Evolutionary conservation across 2,797 vertebrate genomes (phyloP).

Genomic region (Propithecus deckenii): DNA sequence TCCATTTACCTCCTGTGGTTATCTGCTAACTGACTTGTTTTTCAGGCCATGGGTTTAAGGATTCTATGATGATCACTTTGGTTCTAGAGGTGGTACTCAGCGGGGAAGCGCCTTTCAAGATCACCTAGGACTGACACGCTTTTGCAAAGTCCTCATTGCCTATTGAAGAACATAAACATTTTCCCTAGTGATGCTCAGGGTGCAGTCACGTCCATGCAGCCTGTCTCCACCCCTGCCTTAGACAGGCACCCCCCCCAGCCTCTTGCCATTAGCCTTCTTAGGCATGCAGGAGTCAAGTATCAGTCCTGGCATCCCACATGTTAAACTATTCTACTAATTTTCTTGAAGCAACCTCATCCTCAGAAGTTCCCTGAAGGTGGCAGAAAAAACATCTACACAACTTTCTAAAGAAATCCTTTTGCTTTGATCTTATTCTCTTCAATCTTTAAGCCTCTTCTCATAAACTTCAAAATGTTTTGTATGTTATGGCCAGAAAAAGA

Average conservation of each 20-base stretch:
- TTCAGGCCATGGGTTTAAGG: neutral
- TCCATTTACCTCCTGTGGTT: neutral
- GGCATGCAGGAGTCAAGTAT: neutral
- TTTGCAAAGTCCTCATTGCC: neutral
- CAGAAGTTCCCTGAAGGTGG: neutral
- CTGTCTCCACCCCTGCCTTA: neutral
- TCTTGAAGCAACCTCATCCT: neutral
- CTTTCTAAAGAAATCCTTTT: neutral
- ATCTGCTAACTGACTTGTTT: neutral
- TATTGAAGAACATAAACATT: neutral
- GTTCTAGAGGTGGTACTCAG: neutral
- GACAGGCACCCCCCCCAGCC: neutral
- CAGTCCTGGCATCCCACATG: neutral
- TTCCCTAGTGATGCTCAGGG: neutral
- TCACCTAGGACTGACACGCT: neutral
- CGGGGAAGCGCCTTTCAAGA: neutral
- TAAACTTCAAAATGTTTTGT: neutral
- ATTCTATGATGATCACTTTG: neutral
- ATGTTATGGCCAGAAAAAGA: neutral
- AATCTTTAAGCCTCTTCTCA: neutral
- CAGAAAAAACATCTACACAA: neutral
- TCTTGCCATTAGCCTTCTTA: neutral
- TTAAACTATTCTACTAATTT: neutral
- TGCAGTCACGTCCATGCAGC: too few relatives aligned
- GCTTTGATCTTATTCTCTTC: neutral